Evolutionary conservation across 2,888 invertebrate species (phyloP), one percentile per base, ranked within the genome.

Genomic region (Acronicta leporina): DNA sequence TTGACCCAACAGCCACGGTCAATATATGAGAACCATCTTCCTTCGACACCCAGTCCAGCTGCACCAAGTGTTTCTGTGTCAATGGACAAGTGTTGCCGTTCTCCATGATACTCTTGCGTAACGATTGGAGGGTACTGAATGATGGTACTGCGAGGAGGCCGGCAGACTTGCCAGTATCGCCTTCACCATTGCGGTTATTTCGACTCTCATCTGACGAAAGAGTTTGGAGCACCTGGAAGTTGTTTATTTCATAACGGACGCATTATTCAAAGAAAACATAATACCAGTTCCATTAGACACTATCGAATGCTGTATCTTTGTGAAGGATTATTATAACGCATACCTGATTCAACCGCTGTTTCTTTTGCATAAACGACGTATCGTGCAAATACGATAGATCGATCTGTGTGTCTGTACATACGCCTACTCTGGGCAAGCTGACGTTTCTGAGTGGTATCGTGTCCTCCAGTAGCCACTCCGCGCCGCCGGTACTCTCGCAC

Each of bases 21-120:
- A 99, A 91, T 78, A 99, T 98, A 87, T 99, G 99, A 0, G 99
- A 98, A 0, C 99, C 99, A 87, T 99, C 99, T 89, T 99, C 99
- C 77, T 99, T 99, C 0, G 99, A 99, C 11, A 99, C 99, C 99
- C 99, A 99, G 92, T 99, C 99, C 41, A 99, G 92, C 85, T 99
- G 99, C 0, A 99, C 99, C 27, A 99, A 94, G 89, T 98, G 98
- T 88, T 98, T 98, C 86, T 98, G 98, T 0, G 98, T 98, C 40
- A 98, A 88, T 0, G 98, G 98, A 81, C 98, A 98, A 0, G 98
- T 98, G 87, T 98, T 98, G 5, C 98, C 98, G 85, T 98, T 97
- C 88, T 98, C 98, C 77, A 97, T 97, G 42, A 98, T 98, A 44
- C 98, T 97, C 87, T 97, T 97, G 59, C 98, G 95, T 58, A 98